Evolutionary conservation across 1,140 invertebrate species (phyloP).

Genomic region (Lordiphosa clarofinis): DNA sequence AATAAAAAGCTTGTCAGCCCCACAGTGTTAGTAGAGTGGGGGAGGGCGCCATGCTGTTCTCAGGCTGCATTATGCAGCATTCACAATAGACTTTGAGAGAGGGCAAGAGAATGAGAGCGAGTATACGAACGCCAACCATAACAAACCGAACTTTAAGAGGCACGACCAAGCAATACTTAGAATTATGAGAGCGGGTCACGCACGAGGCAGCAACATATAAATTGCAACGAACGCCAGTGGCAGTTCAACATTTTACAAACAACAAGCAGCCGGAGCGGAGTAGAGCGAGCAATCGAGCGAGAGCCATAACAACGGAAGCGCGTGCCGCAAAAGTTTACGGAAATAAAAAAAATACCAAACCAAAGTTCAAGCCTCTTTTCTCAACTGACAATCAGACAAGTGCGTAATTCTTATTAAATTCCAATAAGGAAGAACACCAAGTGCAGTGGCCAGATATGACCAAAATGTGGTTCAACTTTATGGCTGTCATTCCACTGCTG

Average conservation of each 20-base stretch:
- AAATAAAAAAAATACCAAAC: slow-evolving; percentile 37
- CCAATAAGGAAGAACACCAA: slow-evolving; percentile 12
- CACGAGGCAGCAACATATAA: slow-evolving; percentile 58
- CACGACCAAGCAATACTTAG: slow-evolving; percentile 18
- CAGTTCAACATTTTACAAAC: slow-evolving; percentile 54
- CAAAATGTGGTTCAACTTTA: slow-evolving; percentile 68
- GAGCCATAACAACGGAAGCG: slow-evolving; percentile 46
- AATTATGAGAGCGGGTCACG: slow-evolving; percentile 60
- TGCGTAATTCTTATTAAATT: slow-evolving; percentile 19
- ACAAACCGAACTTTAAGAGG: slow-evolving; percentile 59
- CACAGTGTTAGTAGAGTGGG: too few species aligned
- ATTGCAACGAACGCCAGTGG: slow-evolving; percentile 43
- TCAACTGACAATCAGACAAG: slow-evolving; percentile 15
- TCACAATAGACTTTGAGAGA: slow-evolving; percentile 1
- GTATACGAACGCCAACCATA: slow-evolving; percentile 36
- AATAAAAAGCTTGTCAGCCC: too few species aligned
- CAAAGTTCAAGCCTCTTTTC: slow-evolving; percentile 33
- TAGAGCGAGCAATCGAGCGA: slow-evolving; percentile 14
- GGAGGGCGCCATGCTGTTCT: too few species aligned
- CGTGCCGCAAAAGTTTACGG: slow-evolving; percentile 75
- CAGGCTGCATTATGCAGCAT: slow-evolving; percentile 8
- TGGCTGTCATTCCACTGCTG: slow-evolving; percentile 56
- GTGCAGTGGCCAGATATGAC: slow-evolving; percentile 29
- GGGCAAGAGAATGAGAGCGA: slow-evolving; percentile 1
- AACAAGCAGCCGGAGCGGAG: slow-evolving; percentile 40